Percentiles rank a stretch among this genome's conserved stretches.
Conservation (phyloP, 2,113 vertebrate species). For the Etheostoma spectabile region DNA sequence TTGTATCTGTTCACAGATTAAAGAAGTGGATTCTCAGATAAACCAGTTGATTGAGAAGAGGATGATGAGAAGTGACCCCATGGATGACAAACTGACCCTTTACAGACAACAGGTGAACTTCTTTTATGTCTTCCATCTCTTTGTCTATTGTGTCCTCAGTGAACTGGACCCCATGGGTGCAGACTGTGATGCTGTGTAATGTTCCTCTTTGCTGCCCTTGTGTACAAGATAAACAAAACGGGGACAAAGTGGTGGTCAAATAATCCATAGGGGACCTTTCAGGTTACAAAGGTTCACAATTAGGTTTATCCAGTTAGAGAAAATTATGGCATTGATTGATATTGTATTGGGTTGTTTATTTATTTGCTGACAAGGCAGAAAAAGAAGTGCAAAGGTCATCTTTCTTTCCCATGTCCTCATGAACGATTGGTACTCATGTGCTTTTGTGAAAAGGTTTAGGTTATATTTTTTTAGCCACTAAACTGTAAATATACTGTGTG, state of each 20-base stretch:
- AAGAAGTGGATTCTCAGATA: slow-evolving; percentile 88
- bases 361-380: neutral
- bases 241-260: neutral
- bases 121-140: neutral
- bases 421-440: neutral
- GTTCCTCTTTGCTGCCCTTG: neutral
- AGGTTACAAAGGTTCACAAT: neutral
- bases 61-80: slow-evolving; percentile 93
- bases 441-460: no score
- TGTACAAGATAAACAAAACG: neutral
- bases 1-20: slow-evolving; percentile 82
- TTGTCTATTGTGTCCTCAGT: neutral
- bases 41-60: slow-evolving; percentile 94
- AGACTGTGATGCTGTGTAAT: slow-evolving; percentile 26
- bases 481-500: no score
- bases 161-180: neutral
- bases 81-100: slow-evolving; percentile 93
- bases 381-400: neutral
- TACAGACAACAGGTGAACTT: slow-evolving; percentile 92
- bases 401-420: neutral
- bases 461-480: no score
- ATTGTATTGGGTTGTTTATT: neutral
- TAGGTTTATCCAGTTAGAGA: slow-evolving; percentile 4
- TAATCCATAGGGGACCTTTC: neutral
- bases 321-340: neutral